Conservation (phyloP, 2,888 invertebrate genomes). For the Chydorus sphaericus region DNA sequence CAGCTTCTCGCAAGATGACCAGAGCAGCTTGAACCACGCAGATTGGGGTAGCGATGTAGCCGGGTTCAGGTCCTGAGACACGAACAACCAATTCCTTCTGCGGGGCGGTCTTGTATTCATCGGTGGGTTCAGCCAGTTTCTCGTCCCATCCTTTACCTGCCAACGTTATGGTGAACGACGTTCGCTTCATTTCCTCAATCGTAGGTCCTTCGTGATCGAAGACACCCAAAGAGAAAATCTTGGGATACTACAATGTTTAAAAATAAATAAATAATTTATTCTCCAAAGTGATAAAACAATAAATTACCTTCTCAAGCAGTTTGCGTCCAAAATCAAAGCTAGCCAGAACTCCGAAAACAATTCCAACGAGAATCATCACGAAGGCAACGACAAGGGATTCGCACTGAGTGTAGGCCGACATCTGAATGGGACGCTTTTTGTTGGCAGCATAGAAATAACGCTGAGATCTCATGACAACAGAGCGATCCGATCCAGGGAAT, state of each 20-base stretch:
- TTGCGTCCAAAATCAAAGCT: conserved; percentile 45
- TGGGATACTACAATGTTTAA: conserved; percentile 39
- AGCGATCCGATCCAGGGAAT: conserved; percentile 68
- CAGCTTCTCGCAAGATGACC: conserved; percentile 54
- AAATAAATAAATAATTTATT: neutral
- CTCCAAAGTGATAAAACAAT: neutral
- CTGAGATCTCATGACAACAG: conserved; percentile 69
- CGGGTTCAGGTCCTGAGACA: conserved; percentile 51
- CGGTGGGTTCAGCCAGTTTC: conserved; percentile 39
- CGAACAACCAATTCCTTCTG: conserved; percentile 46
- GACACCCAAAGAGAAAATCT: conserved; percentile 53
- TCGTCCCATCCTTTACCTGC: conserved; percentile 59
- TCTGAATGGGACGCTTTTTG: conserved; percentile 59
- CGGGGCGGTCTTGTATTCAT: conserved; percentile 41
- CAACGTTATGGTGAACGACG: conserved; percentile 37
- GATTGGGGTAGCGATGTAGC: conserved; percentile 67
- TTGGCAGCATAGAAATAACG: conserved; percentile 50
- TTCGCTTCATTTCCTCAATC: conserved; percentile 41
- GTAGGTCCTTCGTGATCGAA: conserved; percentile 45
- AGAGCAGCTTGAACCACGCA: conserved; percentile 56
- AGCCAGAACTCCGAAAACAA: conserved; percentile 44
- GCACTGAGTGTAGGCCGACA: conserved; percentile 54
- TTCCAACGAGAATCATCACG: conserved; percentile 38
- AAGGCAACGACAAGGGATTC: conserved; percentile 37
- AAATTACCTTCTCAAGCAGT: conserved; percentile 44